Evolutionary conservation across 1,140 invertebrate species (phyloP).

Genomic region (Ectropis grisescens): DNA sequence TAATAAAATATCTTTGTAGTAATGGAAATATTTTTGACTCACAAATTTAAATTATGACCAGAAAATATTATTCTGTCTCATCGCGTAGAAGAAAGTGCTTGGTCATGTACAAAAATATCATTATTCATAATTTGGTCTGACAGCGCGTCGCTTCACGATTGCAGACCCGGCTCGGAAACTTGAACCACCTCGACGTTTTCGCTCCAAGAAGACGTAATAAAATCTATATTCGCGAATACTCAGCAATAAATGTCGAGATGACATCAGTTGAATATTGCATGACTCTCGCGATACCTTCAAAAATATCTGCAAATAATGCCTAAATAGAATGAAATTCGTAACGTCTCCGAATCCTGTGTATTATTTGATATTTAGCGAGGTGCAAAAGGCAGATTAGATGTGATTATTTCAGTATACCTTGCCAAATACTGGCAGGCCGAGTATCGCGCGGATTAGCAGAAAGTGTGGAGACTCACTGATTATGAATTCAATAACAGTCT

Average conservation of each 20-base stretch:
- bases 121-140: conserved; percentile 24
- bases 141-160: conserved; percentile 9
- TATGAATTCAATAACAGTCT: conserved; percentile 7
- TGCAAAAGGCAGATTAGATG: conserved; percentile 5
- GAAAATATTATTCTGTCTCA: too few species aligned
- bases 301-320: too few species aligned
- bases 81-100: too few species aligned
- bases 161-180: conserved; percentile 3
- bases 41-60: too few species aligned
- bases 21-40: too few species aligned
- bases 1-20: too few species aligned
- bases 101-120: conserved; percentile 9
- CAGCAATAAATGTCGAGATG: too few species aligned
- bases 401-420: conserved; percentile 5
- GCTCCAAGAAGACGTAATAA: too few species aligned
- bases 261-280: too few species aligned
- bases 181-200: background rate
- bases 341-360: background rate
- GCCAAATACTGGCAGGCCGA: conserved; percentile 1
- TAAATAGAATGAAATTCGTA: too few species aligned
- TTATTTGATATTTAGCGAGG: conserved; percentile 5
- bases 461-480: conserved; percentile 6
- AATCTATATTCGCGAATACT: too few species aligned
- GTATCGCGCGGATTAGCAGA: conserved; percentile 6
- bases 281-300: too few species aligned